These are phyloP conservation scores for Leptura quadrifasciata DNA, from an alignment of 2,888 invertebrate species.

Conservation along the genomic window DNA sequence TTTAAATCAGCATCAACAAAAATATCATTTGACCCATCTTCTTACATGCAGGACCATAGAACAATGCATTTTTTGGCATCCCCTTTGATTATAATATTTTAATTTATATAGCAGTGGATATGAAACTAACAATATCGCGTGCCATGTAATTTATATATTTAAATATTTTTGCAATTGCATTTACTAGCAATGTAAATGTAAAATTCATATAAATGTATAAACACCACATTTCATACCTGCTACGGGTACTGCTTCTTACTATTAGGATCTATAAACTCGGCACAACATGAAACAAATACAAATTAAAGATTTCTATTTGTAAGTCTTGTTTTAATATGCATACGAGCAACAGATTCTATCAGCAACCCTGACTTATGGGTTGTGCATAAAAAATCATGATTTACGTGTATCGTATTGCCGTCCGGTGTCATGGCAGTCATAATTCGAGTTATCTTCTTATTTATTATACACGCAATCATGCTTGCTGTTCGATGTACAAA, in stretches of 20 bases:
- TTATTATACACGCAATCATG: slow-evolving; percentile 66
- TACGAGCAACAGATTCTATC: slow-evolving; percentile 63
- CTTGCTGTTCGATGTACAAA: slow-evolving; percentile 45
- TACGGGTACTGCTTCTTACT: slow-evolving; percentile 24
- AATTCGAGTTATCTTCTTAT: slow-evolving; percentile 71
- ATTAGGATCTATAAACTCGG: slow-evolving; percentile 41
- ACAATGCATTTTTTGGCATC: background rate
- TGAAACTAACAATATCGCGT: slow-evolving; percentile 36
- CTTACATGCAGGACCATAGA: too few relatives aligned
- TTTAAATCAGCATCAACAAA: too few relatives aligned
- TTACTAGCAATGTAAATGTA: slow-evolving; percentile 25
- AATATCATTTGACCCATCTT: too few relatives aligned
- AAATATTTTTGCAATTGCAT: slow-evolving; percentile 41
- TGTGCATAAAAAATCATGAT: slow-evolving; percentile 62
- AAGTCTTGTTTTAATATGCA: slow-evolving; percentile 32
- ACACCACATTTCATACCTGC: slow-evolving; percentile 28
- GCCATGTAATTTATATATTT: slow-evolving; percentile 38
- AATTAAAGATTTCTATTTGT: slow-evolving; percentile 45
- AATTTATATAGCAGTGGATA: background rate
- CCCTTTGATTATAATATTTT: slow-evolving; percentile 9
- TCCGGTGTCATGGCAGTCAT: slow-evolving; percentile 69
- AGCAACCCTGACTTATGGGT: slow-evolving; percentile 61
- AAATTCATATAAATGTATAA: slow-evolving; percentile 43
- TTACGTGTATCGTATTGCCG: slow-evolving; percentile 70
- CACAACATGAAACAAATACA: slow-evolving; percentile 55